These are phyloP conservation scores for Abramis brama DNA, from an alignment of 2,113 vertebrate genomes.

Conservation along the genomic window DNA sequence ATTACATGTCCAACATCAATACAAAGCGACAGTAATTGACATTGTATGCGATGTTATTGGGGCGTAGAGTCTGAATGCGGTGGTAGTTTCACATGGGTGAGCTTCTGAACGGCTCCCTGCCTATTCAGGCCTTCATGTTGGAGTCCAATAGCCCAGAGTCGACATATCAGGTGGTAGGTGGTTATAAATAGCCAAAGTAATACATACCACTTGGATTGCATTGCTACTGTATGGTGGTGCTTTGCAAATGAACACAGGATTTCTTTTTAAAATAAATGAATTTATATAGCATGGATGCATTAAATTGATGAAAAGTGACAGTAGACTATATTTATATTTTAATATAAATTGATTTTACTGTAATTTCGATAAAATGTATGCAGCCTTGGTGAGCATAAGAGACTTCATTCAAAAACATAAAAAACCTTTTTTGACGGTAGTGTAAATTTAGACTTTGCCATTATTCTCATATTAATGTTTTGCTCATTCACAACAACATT, in stretches of 20 bases:
- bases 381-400: neutral
- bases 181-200: conserved; percentile 73
- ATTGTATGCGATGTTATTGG: neutral
- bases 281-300: neutral
- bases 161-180: conserved; percentile 61
- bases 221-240: conserved; percentile 24
- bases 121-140: conserved; percentile 31
- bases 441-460: neutral
- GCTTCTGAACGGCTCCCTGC: conserved; percentile 6
- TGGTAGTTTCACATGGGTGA: conserved; percentile 21
- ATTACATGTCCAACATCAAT: neutral
- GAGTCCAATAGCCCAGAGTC: conserved; percentile 45
- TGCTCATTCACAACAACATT: neutral
- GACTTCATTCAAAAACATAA: neutral
- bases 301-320: neutral
- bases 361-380: neutral
- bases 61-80: neutral
- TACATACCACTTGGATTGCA: conserved; percentile 53
- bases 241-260: conserved; percentile 41
- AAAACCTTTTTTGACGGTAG: neutral
- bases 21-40: neutral
- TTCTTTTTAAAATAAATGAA: neutral
- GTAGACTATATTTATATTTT: neutral
- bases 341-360: too few relatives aligned
- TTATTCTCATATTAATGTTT: neutral